These are phyloP conservation scores for Acanthurus lineatus DNA, from an alignment of 2,797 vertebrate species.

Conservation along the genomic window DNA sequence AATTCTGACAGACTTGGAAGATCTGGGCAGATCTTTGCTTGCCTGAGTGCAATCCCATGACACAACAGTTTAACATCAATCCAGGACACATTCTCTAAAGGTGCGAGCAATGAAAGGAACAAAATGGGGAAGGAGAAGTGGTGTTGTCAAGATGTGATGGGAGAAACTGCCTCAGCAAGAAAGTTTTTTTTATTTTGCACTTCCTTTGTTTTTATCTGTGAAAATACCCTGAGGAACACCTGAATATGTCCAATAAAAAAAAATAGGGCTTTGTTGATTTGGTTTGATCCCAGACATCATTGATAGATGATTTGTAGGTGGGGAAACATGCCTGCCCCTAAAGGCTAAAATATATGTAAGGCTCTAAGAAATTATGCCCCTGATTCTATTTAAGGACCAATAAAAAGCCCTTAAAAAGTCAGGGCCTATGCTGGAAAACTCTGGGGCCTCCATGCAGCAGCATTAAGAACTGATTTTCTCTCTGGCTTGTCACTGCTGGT, in stretches of 20 bases:
- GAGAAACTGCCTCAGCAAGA: slow-evolving; percentile 33
- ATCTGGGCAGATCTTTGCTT: slow-evolving; percentile 62
- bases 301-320: slow-evolving; percentile 22
- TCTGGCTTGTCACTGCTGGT: slow-evolving; percentile 36
- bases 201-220: slow-evolving; percentile 13
- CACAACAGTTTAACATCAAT: slow-evolving; percentile 68
- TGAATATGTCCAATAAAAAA: slow-evolving; percentile 16
- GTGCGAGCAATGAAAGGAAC: slow-evolving; percentile 49
- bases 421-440: slow-evolving; percentile 6
- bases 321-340: background rate
- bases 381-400: slow-evolving; percentile 12
- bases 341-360: background rate
- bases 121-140: slow-evolving; percentile 48
- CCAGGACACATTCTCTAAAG: slow-evolving; percentile 34
- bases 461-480: slow-evolving; percentile 42
- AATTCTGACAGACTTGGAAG: slow-evolving; percentile 56
- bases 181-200: slow-evolving; percentile 15
- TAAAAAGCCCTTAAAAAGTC: background rate
- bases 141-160: slow-evolving; percentile 42
- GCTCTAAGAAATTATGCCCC: background rate
- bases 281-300: slow-evolving; percentile 34
- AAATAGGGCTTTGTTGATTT: slow-evolving; percentile 21
- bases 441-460: slow-evolving; percentile 18
- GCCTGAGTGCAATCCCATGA: slow-evolving; percentile 59
- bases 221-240: slow-evolving; percentile 15